Percentiles rank a stretch among this genome's conserved stretches.
Conservation (phyloP, 2,888 invertebrate species). For the Neria commutata region DNA sequence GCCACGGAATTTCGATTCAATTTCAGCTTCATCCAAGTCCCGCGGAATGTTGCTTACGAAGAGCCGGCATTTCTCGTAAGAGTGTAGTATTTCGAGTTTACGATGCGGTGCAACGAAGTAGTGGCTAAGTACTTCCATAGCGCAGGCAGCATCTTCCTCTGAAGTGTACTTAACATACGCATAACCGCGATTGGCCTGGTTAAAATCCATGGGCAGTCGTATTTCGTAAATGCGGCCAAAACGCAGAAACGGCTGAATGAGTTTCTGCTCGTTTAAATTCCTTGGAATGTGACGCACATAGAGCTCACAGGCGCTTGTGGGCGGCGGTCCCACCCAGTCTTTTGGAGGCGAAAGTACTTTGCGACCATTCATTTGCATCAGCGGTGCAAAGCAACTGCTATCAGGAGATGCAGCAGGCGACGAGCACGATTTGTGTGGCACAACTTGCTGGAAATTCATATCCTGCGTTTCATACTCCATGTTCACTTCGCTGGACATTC, state of each 20-base stretch:
- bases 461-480: background rate
- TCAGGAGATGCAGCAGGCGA: background rate
- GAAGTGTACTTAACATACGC: constrained; percentile 47
- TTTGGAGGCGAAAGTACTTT: constrained; percentile 44
- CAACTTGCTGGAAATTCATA: background rate
- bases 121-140: constrained; percentile 47
- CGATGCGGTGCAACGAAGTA: constrained; percentile 37
- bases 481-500: too few species aligned
- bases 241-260: constrained; percentile 43
- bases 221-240: constrained; percentile 52
- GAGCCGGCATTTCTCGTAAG: constrained; percentile 48
- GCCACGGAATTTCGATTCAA: constrained; percentile 37
- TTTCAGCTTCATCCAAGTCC: constrained; percentile 38
- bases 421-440: background rate
- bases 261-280: constrained; percentile 36
- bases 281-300: constrained; percentile 47
- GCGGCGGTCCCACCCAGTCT: constrained; percentile 46
- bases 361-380: constrained; percentile 48
- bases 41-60: constrained; percentile 51
- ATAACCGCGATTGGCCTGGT: constrained; percentile 46
- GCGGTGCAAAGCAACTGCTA: constrained; percentile 21
- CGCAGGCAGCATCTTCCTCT: constrained; percentile 43
- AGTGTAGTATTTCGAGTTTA: constrained; percentile 45
- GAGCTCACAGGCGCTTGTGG: constrained; percentile 44
- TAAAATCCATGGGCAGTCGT: constrained; percentile 48